A percentile compares a stretch with the other conserved stretches of the same genome.
Conservation (phyloP, 1,140 invertebrate genomes). For the Drosophila willistoni region DNA sequence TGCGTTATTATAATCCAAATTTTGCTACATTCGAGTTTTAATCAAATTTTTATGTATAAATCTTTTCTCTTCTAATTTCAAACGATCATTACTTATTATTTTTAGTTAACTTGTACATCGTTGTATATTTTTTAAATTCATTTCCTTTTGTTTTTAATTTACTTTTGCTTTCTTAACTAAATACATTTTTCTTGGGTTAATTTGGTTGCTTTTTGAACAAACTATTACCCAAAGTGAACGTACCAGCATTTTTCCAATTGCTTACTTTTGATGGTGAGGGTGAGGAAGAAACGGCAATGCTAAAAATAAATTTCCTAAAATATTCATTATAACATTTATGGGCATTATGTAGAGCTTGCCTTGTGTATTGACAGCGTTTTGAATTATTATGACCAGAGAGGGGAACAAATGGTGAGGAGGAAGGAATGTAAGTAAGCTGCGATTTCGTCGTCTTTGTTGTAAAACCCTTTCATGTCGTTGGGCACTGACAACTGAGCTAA, state of each 20-base stretch:
- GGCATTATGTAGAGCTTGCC: conserved; percentile 42
- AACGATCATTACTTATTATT: neutral
- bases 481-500: conserved; percentile 33
- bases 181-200: neutral
- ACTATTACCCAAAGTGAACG: neutral
- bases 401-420: neutral
- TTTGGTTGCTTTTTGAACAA: neutral
- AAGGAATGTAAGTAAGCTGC: conserved; percentile 1
- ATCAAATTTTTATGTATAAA: neutral
- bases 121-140: neutral
- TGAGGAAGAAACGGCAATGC: neutral
- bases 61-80: neutral
- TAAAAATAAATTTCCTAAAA: conserved; percentile 19
- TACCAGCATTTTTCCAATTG: neutral
- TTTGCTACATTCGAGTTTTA: no score
- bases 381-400: conserved; percentile 41
- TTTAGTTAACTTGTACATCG: neutral
- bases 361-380: conserved; percentile 47
- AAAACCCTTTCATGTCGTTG: conserved; percentile 71
- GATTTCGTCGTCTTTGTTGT: conserved; percentile 12
- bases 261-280: neutral
- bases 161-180: neutral
- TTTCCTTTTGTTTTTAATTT: no score
- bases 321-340: conserved; percentile 64
- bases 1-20: no score